Evolutionary conservation across 2,113 vertebrate species (phyloP).

Genomic region (Psophia crepitans): DNA sequence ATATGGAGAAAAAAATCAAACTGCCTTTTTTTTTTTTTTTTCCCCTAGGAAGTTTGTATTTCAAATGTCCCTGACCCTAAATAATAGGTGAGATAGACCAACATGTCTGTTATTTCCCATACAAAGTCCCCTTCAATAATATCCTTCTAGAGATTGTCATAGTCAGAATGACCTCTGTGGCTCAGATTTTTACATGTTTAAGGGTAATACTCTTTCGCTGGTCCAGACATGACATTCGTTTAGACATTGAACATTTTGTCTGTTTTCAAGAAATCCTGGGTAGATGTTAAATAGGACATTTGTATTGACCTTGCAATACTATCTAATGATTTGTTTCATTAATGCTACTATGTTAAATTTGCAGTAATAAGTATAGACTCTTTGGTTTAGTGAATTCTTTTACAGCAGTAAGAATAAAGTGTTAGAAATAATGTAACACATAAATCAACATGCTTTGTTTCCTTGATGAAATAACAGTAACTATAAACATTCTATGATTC

Average conservation of each 20-base stretch:
- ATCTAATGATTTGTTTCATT: background rate
- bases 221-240: background rate
- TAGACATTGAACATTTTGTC: background rate
- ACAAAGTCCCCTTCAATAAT: background rate
- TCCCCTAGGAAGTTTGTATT: background rate
- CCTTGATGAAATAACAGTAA: background rate
- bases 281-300: background rate
- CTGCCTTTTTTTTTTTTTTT: background rate
- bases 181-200: background rate
- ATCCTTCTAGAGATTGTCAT: background rate
- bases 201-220: background rate
- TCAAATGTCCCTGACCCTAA: conserved; percentile 7
- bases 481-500: too few species aligned
- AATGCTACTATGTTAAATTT: background rate
- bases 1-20: background rate
- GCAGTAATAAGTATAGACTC: background rate
- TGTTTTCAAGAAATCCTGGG: background rate
- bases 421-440: background rate
- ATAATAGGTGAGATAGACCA: background rate
- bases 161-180: background rate
- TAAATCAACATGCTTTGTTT: background rate
- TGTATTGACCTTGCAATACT: background rate
- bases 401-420: background rate
- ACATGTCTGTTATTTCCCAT: background rate
- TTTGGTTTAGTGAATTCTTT: background rate